These are phyloP conservation scores for Philantomba maxwellii DNA, from an alignment of 2,113 vertebrate genomes.

Conservation along the genomic window DNA sequence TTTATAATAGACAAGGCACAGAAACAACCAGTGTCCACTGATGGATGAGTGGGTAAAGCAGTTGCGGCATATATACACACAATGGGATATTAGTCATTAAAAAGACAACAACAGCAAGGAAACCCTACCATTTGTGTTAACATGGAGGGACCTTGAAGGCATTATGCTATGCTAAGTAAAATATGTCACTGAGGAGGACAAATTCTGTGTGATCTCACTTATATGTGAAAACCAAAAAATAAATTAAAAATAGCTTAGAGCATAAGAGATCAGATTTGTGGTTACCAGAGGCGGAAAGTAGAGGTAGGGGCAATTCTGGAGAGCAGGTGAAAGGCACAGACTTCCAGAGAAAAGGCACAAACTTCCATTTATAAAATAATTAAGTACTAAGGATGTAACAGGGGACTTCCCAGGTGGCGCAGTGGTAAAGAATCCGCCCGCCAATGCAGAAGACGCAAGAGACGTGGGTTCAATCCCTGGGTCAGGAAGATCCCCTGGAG, in stretches of 20 bases:
- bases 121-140: not conserved
- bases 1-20: not conserved
- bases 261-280: not conserved
- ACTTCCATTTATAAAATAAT: not conserved
- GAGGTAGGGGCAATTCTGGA: not conserved
- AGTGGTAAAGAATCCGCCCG: not conserved
- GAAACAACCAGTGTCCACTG: not conserved
- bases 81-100: not conserved
- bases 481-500: not conserved
- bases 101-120: not conserved
- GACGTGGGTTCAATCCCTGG: not conserved
- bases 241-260: not conserved
- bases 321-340: not conserved
- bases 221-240: not conserved
- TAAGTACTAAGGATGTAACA: not conserved
- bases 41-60: not conserved
- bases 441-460: not conserved
- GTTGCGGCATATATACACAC: not conserved
- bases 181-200: not conserved
- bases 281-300: not conserved
- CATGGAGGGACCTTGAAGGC: not conserved
- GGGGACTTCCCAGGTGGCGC: not conserved
- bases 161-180: not conserved
- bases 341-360: not conserved
- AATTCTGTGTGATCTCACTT: not conserved